A percentile compares a stretch with the other conserved stretches of the same genome.
These are phyloP conservation scores for Apistogramma diplotaenia DNA, from an alignment of 2,113 vertebrate species.

Conservation along the genomic window DNA sequence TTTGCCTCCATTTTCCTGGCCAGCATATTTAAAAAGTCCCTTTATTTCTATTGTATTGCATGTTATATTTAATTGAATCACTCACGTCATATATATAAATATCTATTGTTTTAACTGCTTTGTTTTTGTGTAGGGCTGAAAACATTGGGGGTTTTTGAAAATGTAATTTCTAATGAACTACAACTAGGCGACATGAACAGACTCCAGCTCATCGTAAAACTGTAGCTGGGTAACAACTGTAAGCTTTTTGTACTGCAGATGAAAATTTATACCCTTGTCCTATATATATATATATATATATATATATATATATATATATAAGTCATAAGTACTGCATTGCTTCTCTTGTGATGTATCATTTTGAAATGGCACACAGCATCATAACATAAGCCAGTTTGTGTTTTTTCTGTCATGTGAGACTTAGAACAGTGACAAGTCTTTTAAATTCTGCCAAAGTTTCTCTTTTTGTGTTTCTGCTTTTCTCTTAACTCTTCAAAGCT, in stretches of 20 bases:
- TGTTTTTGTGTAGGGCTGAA: not conserved
- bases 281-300: too few relatives aligned
- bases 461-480: not conserved
- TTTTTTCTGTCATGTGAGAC: not conserved
- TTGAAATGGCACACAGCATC: not conserved
- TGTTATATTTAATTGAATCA: rapidly evolving
- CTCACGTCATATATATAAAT: not conserved
- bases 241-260: not conserved
- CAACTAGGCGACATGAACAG: not conserved
- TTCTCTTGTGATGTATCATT: not conserved
- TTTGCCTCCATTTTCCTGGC: not conserved
- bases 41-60: not conserved
- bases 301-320: too few relatives aligned
- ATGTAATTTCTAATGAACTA: not conserved
- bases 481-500: rapidly evolving
- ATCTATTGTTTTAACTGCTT: not conserved
- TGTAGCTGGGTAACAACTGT: not conserved
- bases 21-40: not conserved
- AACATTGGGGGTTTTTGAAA: not conserved
- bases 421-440: not conserved
- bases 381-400: not conserved
- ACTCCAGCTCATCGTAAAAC: not conserved
- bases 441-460: not conserved
- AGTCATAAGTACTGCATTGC: not conserved
- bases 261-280: not conserved